Percentiles rank a stretch among this genome's conserved stretches.
These are phyloP conservation scores for Trichonephila inaurata DNA, from an alignment of 1,140 invertebrate species.

Conservation along the genomic window DNA sequence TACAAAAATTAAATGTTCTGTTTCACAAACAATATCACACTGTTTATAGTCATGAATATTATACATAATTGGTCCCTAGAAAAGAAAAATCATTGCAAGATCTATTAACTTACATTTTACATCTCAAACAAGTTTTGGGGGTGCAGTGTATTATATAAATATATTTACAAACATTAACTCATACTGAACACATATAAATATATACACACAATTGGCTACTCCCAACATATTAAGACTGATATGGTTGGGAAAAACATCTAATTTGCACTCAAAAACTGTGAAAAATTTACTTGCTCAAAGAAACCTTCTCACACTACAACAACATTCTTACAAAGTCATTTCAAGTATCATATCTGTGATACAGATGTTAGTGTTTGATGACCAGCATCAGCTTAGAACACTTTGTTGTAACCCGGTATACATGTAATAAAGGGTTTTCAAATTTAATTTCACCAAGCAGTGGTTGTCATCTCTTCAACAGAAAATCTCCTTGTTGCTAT, in stretches of 20 bases:
- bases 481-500: slow-evolving; percentile 67
- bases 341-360: background rate
- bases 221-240: slow-evolving; percentile 34
- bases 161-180: slow-evolving; percentile 61
- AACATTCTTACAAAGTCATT: background rate
- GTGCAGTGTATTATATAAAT: slow-evolving; percentile 61
- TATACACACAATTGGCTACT: slow-evolving; percentile 47
- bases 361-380: slow-evolving; percentile 42
- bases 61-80: slow-evolving; percentile 70
- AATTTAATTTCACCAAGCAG: slow-evolving; percentile 28
- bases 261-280: slow-evolving; percentile 42
- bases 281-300: background rate
- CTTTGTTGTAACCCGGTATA: slow-evolving; percentile 3
- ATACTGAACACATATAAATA: slow-evolving; percentile 50
- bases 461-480: slow-evolving; percentile 20
- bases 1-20: slow-evolving; percentile 64
- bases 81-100: slow-evolving; percentile 44
- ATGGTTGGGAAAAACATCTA: background rate
- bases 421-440: background rate
- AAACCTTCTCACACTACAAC: background rate
- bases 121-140: slow-evolving; percentile 29
- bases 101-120: slow-evolving; percentile 49
- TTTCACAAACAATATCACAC: slow-evolving; percentile 71
- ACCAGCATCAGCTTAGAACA: slow-evolving; percentile 61
- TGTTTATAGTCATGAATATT: slow-evolving; percentile 54